Base-by-base conservation (phyloP, 2,797 vertebrate genomes). In the Chelonia mydas region DNA sequence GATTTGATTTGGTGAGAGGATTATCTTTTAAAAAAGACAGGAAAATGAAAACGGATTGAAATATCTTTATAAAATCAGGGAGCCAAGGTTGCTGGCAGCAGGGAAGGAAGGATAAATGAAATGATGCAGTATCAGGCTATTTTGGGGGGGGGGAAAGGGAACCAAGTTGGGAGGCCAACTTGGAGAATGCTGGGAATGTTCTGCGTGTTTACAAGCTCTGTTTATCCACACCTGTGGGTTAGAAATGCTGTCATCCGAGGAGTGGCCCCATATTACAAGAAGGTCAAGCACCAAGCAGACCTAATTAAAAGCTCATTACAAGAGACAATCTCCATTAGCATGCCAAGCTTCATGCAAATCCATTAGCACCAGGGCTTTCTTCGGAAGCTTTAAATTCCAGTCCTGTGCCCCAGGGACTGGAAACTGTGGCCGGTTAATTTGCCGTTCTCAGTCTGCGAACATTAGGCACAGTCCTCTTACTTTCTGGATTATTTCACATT, bases 241-340 rank as follows among this genome's bases (percentile, higher is more conserved):
- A 98, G 97, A 98, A 94, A 98, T 98, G 98, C 98, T 98, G 98
- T 98, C 98, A 98, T 98, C 98, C 97, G 96, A 93, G 96, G 92
- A 95, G 76, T 49, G n/a, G 97, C 97, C 98, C 98, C 98, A 55
- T 98, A 98, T 99, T 99, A 98, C 98, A 98, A 98, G 98, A 98
- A 98, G 99, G 99, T 99, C 99, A 99, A 99, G 98, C 99, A 98
- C 98, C 98, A 98, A 99, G 98, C 98, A 98, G 98, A 99, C 98
- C 99, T 99, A 99, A 99, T 99, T 99, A 99, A 99, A 99, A 99
- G 98, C 99, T 99, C 99, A 99, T 99, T 99, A 99, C 99, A 99
- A 98, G 98, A 99, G 98, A 98, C 98, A 98, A 99, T 99, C 98
- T 98, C 98, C 98, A 98, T 99, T 99, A 99, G 98, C 98, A 98